These are phyloP conservation scores for Neoitamus cyanurus DNA, from an alignment of 2,888 invertebrate species.

Conservation along the genomic window DNA sequence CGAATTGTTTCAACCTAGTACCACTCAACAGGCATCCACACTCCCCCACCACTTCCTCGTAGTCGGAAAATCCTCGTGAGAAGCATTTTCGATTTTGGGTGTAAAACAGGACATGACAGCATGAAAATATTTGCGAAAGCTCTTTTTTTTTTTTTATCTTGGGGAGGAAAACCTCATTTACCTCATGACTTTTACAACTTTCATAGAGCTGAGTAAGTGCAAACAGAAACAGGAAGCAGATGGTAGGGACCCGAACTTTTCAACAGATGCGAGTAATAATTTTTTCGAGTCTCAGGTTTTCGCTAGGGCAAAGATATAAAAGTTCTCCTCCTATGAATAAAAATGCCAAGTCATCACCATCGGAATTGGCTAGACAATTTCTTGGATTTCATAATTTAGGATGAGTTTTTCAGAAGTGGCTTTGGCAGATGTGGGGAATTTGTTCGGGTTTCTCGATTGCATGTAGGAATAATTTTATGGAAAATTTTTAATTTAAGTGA, in stretches of 20 bases:
- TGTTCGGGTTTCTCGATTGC: too few species aligned
- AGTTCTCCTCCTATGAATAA: background rate
- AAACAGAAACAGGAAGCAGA: conserved; percentile 14
- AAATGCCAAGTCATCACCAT: background rate
- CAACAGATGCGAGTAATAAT: conserved; percentile 20
- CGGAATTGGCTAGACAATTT: background rate
- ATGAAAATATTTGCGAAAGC: conserved; percentile 5
- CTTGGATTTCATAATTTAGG: background rate
- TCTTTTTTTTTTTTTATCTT: background rate
- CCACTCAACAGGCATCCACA: too few species aligned
- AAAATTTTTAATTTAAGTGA: too few species aligned
- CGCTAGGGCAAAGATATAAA: background rate
- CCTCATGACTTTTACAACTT: conserved; percentile 25
- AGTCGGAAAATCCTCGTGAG: background rate
- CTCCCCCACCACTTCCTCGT: too few species aligned
- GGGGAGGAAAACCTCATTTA: conserved; percentile 18
- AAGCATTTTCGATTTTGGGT: background rate
- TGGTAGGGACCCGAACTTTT: background rate
- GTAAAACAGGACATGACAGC: background rate
- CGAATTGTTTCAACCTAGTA: too few species aligned
- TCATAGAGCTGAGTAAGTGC: background rate
- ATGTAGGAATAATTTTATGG: too few species aligned
- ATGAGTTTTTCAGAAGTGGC: too few species aligned
- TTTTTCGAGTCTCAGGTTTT: background rate
- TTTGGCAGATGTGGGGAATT: too few species aligned